phyloP scores from a whole-genome alignment of 2,113 vertebrate species.

The Malurus melanocephalus region DNA sequence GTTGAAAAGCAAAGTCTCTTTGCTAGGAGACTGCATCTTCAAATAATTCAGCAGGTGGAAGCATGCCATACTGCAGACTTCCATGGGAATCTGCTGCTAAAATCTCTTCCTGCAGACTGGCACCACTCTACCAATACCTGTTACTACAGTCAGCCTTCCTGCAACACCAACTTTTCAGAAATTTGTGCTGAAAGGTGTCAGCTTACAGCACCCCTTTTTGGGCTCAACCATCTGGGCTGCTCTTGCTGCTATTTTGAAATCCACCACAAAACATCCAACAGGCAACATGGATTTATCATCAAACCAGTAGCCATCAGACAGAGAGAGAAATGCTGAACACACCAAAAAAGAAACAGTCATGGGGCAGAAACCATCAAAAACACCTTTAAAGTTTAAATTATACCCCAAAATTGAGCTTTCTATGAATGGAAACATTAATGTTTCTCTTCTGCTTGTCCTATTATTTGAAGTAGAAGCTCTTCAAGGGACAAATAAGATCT shows the following conservation, averaged over 20 bases:
- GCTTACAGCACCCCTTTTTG: background rate
- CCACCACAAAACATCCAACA: background rate
- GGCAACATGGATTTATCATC: background rate
- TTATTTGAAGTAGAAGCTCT: conserved; percentile 5
- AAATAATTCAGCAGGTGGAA: background rate
- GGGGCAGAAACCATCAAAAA: background rate
- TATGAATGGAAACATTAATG: background rate
- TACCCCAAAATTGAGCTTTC: background rate
- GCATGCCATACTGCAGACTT: background rate
- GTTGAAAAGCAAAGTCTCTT: background rate
- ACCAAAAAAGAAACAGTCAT: background rate
- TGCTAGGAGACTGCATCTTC: background rate
- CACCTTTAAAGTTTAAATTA: background rate
- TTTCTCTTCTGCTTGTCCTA: background rate
- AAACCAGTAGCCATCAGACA: background rate
- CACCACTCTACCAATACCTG: background rate
- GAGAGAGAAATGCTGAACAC: background rate
- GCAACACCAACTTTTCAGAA: background rate
- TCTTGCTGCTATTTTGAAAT: background rate
- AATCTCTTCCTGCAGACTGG: background rate
- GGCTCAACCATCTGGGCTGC: background rate
- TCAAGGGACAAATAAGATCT: conserved; percentile 8
- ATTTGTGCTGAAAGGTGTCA: background rate
- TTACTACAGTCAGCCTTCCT: background rate
- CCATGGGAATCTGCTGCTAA: background rate